Conservation (phyloP, 2,113 vertebrate species). For the Apteryx mantelli region DNA sequence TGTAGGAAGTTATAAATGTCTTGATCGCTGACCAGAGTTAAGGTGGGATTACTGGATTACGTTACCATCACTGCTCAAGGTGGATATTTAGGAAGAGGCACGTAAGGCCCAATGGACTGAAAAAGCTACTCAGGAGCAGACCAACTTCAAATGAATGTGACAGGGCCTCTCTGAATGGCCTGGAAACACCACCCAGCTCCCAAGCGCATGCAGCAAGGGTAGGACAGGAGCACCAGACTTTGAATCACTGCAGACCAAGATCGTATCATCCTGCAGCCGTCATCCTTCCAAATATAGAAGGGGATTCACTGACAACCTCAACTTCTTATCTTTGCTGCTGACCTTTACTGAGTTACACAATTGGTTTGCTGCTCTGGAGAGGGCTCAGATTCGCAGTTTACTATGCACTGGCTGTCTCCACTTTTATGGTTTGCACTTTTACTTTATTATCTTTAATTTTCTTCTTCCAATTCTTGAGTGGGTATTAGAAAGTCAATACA, state of each 20-base stretch:
- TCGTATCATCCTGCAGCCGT: neutral
- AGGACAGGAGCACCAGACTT: neutral
- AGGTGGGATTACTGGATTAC: neutral
- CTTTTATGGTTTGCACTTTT: constrained; percentile 67
- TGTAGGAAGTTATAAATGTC: neutral
- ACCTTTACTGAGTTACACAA: constrained; percentile 54
- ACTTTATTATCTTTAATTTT: constrained; percentile 78
- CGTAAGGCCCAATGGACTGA: neutral
- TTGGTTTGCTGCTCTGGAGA: neutral
- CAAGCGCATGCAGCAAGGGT: neutral
- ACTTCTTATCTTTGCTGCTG: constrained; percentile 54
- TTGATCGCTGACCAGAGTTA: neutral
- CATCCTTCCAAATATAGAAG: constrained; percentile 59
- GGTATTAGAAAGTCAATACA: constrained; percentile 76
- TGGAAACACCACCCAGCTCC: neutral
- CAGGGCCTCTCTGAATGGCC: neutral
- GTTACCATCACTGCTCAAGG: neutral
- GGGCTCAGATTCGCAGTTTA: neutral
- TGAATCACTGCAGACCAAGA: constrained; percentile 15
- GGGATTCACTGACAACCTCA: constrained; percentile 51
- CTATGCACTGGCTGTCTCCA: constrained; percentile 13
- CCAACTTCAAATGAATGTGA: accelerated
- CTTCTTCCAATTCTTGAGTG: constrained; percentile 63
- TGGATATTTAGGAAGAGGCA: neutral
- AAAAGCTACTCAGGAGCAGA: neutral